Evolutionary conservation across 2,888 invertebrate genomes (phyloP).

Genomic region (Andrena haemorrhoa): DNA sequence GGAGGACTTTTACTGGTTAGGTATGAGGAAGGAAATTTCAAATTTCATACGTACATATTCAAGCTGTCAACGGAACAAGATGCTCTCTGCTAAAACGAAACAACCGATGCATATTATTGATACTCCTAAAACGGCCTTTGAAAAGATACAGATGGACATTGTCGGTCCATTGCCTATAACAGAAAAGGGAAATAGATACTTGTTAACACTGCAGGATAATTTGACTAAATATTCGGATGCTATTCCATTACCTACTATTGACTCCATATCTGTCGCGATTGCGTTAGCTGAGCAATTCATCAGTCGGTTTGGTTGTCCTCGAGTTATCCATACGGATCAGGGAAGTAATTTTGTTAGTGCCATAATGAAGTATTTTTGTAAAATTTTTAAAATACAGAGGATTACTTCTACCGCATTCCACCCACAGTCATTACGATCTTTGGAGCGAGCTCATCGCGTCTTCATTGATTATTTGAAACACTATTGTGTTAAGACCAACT

Average conservation of each 20-base stretch:
- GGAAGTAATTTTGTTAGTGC: not conserved
- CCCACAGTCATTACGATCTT: not conserved
- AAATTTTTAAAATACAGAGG: not conserved
- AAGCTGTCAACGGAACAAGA: not conserved
- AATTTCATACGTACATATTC: not conserved
- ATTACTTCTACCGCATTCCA: constrained; percentile 4
- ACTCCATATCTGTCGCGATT: too few species aligned
- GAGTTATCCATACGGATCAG: too few species aligned
- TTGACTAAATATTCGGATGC: not conserved
- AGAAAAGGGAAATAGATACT: not conserved
- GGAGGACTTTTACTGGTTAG: not conserved
- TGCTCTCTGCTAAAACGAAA: too few species aligned
- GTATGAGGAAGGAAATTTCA: not conserved
- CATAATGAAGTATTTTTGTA: not conserved
- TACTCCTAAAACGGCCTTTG: too few species aligned
- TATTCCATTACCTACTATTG: too few species aligned
- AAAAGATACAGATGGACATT: not conserved
- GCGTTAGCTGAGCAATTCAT: not conserved
- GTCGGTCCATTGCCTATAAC: constrained; percentile 2
- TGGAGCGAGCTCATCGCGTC: not conserved
- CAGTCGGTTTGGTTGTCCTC: too few species aligned
- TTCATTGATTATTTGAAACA: not conserved
- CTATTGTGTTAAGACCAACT: not conserved
- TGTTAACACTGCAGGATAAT: not conserved
- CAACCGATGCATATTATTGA: too few species aligned